phyloP scores from a whole-genome alignment of 2,113 vertebrate species.

The Rhodinocichla rosea region DNA sequence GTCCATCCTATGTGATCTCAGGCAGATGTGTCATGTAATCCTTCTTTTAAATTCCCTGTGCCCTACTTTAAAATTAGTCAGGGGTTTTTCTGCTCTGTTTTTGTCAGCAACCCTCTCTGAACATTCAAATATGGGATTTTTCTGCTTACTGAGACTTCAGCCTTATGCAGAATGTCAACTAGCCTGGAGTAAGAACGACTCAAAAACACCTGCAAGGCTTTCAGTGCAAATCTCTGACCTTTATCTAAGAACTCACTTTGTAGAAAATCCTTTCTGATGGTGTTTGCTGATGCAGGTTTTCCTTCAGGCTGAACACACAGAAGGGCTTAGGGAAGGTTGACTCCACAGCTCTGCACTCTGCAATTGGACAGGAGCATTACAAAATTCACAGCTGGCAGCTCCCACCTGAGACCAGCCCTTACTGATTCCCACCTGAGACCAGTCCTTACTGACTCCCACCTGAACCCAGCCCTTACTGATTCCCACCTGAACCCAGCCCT shows the following conservation, averaged over 20 bases:
- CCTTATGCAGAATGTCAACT: not conserved
- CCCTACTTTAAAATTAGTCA: not conserved
- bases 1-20: not conserved
- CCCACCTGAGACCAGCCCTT: not conserved
- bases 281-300: not conserved
- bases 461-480: too few species aligned
- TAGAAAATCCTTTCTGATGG: not conserved
- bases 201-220: not conserved
- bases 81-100: not conserved
- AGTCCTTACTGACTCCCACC: not conserved
- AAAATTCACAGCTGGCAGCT: not conserved
- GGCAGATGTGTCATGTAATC: not conserved
- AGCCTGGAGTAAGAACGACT: not conserved
- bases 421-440: not conserved
- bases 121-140: not conserved
- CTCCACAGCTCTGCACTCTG: not conserved
- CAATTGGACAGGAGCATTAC: not conserved
- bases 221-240: conserved; percentile 22
- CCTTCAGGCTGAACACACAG: not conserved
- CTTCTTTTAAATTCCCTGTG: not conserved
- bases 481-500: not conserved
- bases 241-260: not conserved
- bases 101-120: not conserved
- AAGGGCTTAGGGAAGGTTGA: not conserved
- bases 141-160: not conserved